phyloP scores from a whole-genome alignment of 2,113 vertebrate species.

The Atrichornis clamosus region DNA sequence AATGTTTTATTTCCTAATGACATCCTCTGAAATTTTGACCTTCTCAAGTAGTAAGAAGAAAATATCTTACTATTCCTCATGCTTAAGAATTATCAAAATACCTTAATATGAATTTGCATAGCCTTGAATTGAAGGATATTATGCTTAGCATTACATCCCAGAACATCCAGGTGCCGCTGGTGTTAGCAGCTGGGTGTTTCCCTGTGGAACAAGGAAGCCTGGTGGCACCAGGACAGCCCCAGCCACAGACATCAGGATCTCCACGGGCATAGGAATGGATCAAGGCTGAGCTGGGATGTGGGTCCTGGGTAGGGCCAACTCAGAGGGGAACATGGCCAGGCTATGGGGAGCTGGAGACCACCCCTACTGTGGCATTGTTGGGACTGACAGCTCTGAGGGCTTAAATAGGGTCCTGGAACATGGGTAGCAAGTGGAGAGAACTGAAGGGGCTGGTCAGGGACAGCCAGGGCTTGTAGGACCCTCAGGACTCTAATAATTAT shows the following conservation, averaged over 20 bases:
- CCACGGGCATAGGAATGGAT: neutral
- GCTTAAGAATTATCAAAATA: neutral
- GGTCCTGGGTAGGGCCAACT: rapidly evolving
- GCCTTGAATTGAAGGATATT: neutral
- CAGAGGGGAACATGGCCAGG: too few relatives aligned
- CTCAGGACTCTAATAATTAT: neutral
- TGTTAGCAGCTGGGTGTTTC: neutral
- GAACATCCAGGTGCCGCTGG: neutral
- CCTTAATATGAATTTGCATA: neutral
- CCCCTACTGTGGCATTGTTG: too few relatives aligned
- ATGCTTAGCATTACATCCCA: neutral
- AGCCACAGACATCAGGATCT: neutral
- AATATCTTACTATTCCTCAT: neutral
- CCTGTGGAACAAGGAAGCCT: neutral
- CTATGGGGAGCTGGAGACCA: neutral
- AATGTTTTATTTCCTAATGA: neutral
- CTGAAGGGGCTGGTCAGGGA: neutral
- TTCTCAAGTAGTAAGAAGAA: neutral
- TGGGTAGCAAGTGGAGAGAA: neutral
- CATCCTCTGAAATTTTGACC: neutral
- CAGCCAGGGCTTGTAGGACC: neutral
- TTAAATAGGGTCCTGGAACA: neutral
- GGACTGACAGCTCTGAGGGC: rapidly evolving
- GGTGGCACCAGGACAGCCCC: neutral
- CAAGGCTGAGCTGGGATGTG: neutral